Evolutionary conservation across 92 coral and sea anemone genomes (phyloP).

Genomic region (Actinostola sp.): DNA sequence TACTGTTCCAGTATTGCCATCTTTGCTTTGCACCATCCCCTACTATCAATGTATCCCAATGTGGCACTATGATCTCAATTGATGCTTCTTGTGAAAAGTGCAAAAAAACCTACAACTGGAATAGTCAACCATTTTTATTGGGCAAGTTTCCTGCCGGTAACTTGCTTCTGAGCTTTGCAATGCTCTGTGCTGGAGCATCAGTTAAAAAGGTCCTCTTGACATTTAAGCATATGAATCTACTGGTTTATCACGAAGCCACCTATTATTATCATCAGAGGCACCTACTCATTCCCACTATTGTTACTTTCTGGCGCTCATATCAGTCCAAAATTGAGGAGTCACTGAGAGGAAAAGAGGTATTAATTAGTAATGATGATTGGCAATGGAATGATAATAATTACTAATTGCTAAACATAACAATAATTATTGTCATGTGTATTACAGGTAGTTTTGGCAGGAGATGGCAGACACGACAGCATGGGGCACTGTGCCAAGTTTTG

Average conservation of each 20-base stretch:
- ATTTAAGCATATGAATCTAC: slow-evolving; percentile 3
- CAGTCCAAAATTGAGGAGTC: slow-evolving; percentile 12
- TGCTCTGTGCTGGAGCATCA: slow-evolving; percentile 63
- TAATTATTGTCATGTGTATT: no score
- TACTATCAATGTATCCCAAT: slow-evolving; percentile 38
- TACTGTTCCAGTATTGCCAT: slow-evolving; percentile 62
- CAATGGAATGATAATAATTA: no score
- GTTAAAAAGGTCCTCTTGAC: slow-evolving; percentile 46
- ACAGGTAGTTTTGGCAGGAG: slow-evolving; percentile 45
- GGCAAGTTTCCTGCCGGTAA: slow-evolving; percentile 70
- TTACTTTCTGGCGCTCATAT: slow-evolving; percentile 37
- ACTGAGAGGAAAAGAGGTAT: slow-evolving; percentile 13
- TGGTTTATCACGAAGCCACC: no score
- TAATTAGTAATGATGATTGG: no score
- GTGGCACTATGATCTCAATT: slow-evolving; percentile 55
- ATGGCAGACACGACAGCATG: slow-evolving; percentile 47
- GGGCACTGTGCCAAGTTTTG: slow-evolving; percentile 56
- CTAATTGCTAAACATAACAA: no score
- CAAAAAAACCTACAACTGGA: slow-evolving; percentile 39
- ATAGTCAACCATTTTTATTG: slow-evolving; percentile 56
- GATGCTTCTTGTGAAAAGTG: slow-evolving; percentile 46
- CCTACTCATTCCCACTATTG: slow-evolving; percentile 32
- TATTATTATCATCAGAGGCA: slow-evolving; percentile 31
- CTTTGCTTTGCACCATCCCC: slow-evolving; percentile 51
- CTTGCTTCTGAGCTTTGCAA: no score